Evolutionary conservation across 2,888 invertebrate species (phyloP), one percentile per base, ranked within the genome.

Genomic region (Rhingia campestris): DNA sequence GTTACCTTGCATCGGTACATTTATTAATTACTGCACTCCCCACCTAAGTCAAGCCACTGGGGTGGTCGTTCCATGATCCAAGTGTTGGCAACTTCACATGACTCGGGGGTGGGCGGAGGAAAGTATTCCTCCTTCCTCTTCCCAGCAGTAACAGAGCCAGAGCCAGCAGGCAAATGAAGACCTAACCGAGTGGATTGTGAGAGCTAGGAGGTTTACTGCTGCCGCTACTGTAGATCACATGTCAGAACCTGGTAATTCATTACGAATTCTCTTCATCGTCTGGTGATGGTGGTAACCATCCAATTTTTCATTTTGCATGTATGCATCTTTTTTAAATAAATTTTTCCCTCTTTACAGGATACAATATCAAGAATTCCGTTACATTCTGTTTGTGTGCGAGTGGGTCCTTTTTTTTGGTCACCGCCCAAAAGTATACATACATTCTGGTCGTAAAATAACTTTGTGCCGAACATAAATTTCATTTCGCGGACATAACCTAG

Each of bases 131-230:
- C 3, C 14, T 6, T 6, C 47, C 10, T 5, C 51, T 51, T 39
- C 32, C 5, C 10, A 54, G 30, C 12, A 32, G 9, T 7, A 4
- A 14, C 6, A n/a, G n/a, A n/a, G n/a, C n/a, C n/a, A n/a, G n/a
- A n/a, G n/a, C n/a, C n/a, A n/a, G n/a, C n/a, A 70, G 51, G 39
- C 67, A 74, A 81, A 82, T 82, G 79, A 82, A 79, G 77, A 82
- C 67, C 56, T 58, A 54, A 41, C 56, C 59, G 37, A 37, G 41
- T 56, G 76, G 30, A 63, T 72, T 77, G n/a, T 32, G 73, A 45
- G 73, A 73, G 61, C 73, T 66, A 63, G 73, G 47, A 67, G 72
- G 54, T 67, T 63, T 67, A 66, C 41, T 66, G 54, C 47, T 37
- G n/a, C 61, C 30, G 33, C 67, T 49, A 43, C 74, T 75, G 61